These are phyloP conservation scores for Patiria miniata DNA, from an alignment of 35 echinoderm and acorn worm genomes.

Conservation along the genomic window DNA sequence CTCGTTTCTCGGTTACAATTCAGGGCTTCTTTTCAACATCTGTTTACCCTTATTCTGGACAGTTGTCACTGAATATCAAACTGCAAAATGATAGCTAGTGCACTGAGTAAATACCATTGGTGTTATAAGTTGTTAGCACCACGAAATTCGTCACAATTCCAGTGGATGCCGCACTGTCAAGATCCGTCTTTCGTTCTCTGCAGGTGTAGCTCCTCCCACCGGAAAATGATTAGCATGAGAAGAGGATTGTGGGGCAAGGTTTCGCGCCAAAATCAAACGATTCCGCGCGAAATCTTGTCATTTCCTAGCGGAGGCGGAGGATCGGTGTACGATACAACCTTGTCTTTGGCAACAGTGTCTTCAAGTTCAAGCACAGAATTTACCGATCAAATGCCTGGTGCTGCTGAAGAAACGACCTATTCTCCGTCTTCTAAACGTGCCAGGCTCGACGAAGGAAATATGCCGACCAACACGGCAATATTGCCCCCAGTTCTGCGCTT, in stretches of 20 bases:
- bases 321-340: background rate
- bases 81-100: background rate
- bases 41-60: too few species aligned
- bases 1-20: too few species aligned
- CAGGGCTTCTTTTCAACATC: too few species aligned
- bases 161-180: background rate
- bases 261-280: constrained; percentile 29
- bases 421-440: constrained; percentile 9
- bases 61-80: too few species aligned
- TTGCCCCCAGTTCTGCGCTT: constrained; percentile 30
- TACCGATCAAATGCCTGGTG: background rate
- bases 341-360: background rate
- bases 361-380: background rate
- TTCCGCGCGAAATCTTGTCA: background rate
- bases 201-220: background rate
- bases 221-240: constrained; percentile 13
- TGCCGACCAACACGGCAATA: background rate
- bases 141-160: background rate
- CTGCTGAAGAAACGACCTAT: background rate
- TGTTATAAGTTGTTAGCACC: background rate
- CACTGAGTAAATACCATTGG: background rate
- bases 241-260: background rate
- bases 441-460: constrained; percentile 8
- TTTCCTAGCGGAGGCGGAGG: background rate
- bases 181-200: background rate